Evolutionary conservation across 2,888 invertebrate species (phyloP).

Genomic region (Orgyia antiqua): DNA sequence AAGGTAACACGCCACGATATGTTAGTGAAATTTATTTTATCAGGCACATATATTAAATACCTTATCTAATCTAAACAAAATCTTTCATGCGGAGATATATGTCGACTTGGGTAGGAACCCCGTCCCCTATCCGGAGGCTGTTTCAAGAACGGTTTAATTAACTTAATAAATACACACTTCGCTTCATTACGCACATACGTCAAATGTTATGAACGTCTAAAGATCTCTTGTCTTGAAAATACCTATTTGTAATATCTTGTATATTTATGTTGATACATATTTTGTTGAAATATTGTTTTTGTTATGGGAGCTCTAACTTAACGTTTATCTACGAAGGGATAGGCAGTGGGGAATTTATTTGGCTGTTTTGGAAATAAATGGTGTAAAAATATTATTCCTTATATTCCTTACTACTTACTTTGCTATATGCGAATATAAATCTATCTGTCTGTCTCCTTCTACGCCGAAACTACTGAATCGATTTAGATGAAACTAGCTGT

Average conservation of each 20-base stretch:
- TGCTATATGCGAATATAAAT: no score
- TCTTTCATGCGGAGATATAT: constrained; percentile 18
- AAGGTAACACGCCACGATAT: no score
- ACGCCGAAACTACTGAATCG: no score
- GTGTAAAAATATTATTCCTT: no score
- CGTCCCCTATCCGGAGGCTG: constrained; percentile 31
- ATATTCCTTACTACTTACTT: no score
- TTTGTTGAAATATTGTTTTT: neutral
- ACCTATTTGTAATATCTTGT: constrained; percentile 3
- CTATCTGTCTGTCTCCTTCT: no score
- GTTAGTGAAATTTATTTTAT: no score
- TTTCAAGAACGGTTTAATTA: constrained; percentile 72
- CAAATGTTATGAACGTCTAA: constrained; percentile 64
- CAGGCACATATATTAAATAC: no score
- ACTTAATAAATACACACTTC: constrained; percentile 76
- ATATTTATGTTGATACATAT: neutral
- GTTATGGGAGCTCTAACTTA: neutral
- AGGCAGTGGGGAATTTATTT: no score
- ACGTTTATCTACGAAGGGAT: no score
- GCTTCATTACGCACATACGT: constrained; percentile 74
- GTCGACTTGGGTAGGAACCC: constrained; percentile 12
- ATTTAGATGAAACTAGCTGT: no score
- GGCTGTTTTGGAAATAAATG: no score
- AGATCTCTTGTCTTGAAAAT: constrained; percentile 22
- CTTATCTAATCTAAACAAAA: constrained; percentile 18